Evolutionary conservation across 2,888 invertebrate species (phyloP).

Genomic region (Bellardia pandia): DNA sequence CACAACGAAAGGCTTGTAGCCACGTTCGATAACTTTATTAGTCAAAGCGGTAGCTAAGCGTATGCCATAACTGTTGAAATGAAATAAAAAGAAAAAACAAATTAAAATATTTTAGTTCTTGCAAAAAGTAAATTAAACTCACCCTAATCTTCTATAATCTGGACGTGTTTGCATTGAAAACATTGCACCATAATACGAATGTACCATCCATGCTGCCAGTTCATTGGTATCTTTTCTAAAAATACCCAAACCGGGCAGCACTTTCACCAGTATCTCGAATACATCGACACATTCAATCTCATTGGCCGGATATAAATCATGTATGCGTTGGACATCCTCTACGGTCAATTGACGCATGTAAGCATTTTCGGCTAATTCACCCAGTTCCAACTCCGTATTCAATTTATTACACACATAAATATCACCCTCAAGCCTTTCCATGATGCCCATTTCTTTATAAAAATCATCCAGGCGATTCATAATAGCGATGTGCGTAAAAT

Average conservation of each 20-base stretch:
- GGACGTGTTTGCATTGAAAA: conserved; percentile 95
- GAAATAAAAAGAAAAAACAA: conserved; percentile 30
- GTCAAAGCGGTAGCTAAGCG: conserved; percentile 89
- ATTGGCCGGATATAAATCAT: conserved; percentile 94
- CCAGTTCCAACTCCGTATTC: conserved; percentile 86
- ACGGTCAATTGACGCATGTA: conserved; percentile 90
- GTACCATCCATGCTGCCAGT: conserved; percentile 95
- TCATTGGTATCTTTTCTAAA: conserved; percentile 88
- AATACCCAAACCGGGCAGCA: conserved; percentile 92
- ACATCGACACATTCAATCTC: conserved; percentile 94
- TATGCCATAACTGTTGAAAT: conserved; percentile 86
- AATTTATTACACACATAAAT: conserved; percentile 90
- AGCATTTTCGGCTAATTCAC: conserved; percentile 88
- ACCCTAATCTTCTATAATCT: conserved; percentile 89
- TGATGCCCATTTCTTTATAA: conserved; percentile 86
- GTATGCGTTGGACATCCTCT: conserved; percentile 92
- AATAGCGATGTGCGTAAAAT: conserved; percentile 93
- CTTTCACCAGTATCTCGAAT: conserved; percentile 91
- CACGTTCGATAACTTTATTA: conserved; percentile 88
- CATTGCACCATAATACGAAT: conserved; percentile 96
- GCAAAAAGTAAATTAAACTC: conserved; percentile 58
- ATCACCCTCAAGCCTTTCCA: conserved; percentile 92
- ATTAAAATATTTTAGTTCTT: neutral
- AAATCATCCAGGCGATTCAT: conserved; percentile 91
- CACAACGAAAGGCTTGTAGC: conserved; percentile 94